phyloP scores from a whole-genome alignment of 2,888 invertebrate species.

The Drosophila ustulata region DNA sequence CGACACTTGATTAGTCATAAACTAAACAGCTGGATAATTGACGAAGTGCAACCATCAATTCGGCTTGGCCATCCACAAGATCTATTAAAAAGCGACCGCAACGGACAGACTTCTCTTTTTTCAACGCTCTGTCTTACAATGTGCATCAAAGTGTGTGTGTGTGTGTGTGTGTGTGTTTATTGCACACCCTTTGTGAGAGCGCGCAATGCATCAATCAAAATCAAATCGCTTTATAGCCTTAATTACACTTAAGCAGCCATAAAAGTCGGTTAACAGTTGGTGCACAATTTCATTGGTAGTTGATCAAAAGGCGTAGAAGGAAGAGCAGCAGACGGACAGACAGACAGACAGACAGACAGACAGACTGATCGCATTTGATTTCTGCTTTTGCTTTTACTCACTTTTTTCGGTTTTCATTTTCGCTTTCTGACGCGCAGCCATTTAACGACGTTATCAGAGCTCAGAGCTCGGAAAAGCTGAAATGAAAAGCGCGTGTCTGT shows the following conservation, averaged over 20 bases:
- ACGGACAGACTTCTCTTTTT: background rate
- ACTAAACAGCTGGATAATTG: background rate
- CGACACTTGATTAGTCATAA: background rate
- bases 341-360: background rate
- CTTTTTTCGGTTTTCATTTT: slow-evolving; percentile 62
- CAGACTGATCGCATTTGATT: slow-evolving; percentile 13
- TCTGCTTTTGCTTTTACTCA: slow-evolving; percentile 39
- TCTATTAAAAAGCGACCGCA: slow-evolving; percentile 2
- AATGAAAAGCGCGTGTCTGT: slow-evolving; percentile 66
- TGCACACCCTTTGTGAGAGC: slow-evolving; percentile 40
- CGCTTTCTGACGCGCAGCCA: slow-evolving; percentile 62
- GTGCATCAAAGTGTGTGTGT: slow-evolving; percentile 7
- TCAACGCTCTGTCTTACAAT: background rate
- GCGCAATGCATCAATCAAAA: slow-evolving; percentile 66
- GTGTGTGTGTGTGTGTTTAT: background rate
- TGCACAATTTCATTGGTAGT: slow-evolving; percentile 59
- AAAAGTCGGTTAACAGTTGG: slow-evolving; percentile 69
- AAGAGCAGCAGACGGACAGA: background rate
- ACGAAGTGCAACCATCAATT: background rate
- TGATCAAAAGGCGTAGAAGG: slow-evolving; percentile 30
- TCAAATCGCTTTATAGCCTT: slow-evolving; percentile 75
- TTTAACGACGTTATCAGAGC: slow-evolving; percentile 80
- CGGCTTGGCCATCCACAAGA: background rate
- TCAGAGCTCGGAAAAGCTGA: slow-evolving; percentile 34
- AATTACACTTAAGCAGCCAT: slow-evolving; percentile 72